phyloP scores from a whole-genome alignment of 2,113 vertebrate genomes.

The Arenaria interpres region DNA sequence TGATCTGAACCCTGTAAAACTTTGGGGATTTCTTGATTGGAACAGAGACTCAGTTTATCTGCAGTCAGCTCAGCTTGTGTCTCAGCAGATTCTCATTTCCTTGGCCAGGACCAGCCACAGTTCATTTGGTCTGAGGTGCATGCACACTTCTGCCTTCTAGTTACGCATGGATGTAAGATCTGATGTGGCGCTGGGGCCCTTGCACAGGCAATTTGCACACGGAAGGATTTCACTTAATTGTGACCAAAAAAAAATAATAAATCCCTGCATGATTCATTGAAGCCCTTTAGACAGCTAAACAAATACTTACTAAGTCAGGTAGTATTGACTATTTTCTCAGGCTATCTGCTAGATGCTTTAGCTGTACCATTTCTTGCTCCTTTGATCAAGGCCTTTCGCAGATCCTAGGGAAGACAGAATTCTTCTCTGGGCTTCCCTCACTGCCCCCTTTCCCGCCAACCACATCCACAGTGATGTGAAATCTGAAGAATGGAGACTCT shows the following conservation, averaged over 20 bases:
- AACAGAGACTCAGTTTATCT: neutral
- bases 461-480: neutral
- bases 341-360: neutral
- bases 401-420: neutral
- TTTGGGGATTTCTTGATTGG: neutral
- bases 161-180: neutral
- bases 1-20: neutral
- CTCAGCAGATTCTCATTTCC: neutral
- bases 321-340: neutral
- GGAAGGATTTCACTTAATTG: neutral
- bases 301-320: neutral
- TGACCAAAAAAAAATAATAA: neutral
- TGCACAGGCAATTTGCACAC: neutral
- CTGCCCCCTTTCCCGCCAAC: no score
- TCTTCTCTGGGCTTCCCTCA: neutral
- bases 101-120: neutral
- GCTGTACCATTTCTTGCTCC: neutral
- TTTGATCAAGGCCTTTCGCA: neutral
- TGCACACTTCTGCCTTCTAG: neutral
- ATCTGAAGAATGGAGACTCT: neutral
- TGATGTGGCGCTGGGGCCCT: fast-evolving
- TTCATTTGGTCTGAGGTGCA: neutral
- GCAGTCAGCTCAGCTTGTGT: neutral
- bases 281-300: neutral
- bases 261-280: neutral